phyloP scores from a whole-genome alignment of 2,113 vertebrate genomes.

The Limnothrissa miodon region DNA sequence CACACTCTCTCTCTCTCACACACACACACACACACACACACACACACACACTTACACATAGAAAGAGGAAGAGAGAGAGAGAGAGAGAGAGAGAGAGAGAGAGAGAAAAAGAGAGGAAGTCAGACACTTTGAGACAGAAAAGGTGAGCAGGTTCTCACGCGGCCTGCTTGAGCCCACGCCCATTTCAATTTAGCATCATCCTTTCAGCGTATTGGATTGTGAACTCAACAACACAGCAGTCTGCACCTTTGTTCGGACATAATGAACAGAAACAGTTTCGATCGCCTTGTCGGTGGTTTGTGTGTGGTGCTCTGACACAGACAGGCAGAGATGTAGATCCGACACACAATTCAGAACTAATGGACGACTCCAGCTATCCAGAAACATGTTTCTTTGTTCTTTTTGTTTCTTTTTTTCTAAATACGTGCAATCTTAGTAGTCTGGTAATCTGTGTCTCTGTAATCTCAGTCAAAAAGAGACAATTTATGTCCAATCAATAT shows the following conservation, averaged over 20 bases:
- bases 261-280: not conserved
- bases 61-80: too few species aligned
- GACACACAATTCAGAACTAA: not conserved
- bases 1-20: constrained; percentile 1
- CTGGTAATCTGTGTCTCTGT: not conserved
- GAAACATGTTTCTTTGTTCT: not conserved
- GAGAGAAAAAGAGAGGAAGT: too few species aligned
- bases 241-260: not conserved
- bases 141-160: not conserved
- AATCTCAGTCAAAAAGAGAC: not conserved
- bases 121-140: not conserved
- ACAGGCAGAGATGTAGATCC: not conserved
- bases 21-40: constrained; percentile 19
- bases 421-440: not conserved
- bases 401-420: too few species aligned
- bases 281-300: not conserved
- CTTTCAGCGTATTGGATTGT: constrained; percentile 11
- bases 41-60: constrained; percentile 20
- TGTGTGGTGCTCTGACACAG: not conserved
- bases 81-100: too few species aligned
- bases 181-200: not conserved
- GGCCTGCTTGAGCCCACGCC: not conserved
- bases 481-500: not conserved
- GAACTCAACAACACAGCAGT: not conserved
- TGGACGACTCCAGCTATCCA: not conserved